Evolutionary conservation across 2,888 invertebrate genomes (phyloP), one percentile per base, ranked within the genome.

Genomic region (Operophtera brumata): DNA sequence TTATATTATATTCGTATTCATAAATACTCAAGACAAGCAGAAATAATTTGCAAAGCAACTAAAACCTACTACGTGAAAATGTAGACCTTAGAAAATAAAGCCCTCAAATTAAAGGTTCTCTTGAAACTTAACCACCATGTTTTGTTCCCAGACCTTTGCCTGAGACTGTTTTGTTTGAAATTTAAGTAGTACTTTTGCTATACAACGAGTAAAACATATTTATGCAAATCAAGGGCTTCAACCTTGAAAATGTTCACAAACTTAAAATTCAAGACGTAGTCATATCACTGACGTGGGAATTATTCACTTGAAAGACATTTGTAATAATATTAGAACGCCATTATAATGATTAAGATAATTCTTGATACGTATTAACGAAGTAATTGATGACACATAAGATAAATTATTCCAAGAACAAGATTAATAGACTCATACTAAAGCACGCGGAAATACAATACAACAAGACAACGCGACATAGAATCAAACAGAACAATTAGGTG

Each of bases 401-500:
- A 26, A 13, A 51, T 39, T 35, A 37, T 51, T 47, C 47, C 11
- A 39, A 30, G 32, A 56, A 44, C 28, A 56, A 43, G 43, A 47
- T 55, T 34, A 47, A 51, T 51, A 47, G 40, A 30, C 47, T 26
- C 41, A 50, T 42, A 48, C 12, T 40, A 35, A 56, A 47, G 43
- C 40, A 56, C 44, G 51, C 47, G 56, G 56, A 56, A 51, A 44
- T 40, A 34, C 6, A 35, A 28, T 28, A 56, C 47, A 56, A 55
- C 47, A 47, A 55, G 20, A 51, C 40, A 47, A 56, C 39, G 43
- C 32, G 25, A 39, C 50, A 45, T 54, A 44, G 14, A 47, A 44
- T 56, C 40, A 47, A 56, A 47, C 32, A 30, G 39, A 51, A 51
- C 51, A 56, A 56, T 56, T 56, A 51, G 40, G 43, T 47, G 55